A percentile compares a stretch with the other conserved stretches of the same genome.
These are phyloP conservation scores for Epinephelus malabaricus DNA, from an alignment of 2,797 vertebrate genomes.

Conservation along the genomic window DNA sequence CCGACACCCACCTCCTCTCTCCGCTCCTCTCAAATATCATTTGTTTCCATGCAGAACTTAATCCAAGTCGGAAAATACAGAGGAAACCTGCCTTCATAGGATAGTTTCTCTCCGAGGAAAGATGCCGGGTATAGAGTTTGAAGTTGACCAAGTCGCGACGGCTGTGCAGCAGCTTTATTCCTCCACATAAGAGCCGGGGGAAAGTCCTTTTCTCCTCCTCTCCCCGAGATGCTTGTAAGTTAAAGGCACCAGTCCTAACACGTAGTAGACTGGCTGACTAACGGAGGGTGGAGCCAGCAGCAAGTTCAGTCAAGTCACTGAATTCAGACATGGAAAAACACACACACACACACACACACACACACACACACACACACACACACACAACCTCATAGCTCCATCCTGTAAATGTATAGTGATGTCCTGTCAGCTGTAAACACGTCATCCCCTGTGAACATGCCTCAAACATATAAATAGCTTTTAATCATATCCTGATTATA, in stretches of 20 bases:
- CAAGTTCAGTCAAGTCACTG: slow-evolving; percentile 62
- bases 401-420: no score
- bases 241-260: slow-evolving; percentile 71
- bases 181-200: slow-evolving; percentile 31
- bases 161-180: slow-evolving; percentile 6
- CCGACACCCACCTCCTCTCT: slow-evolving; percentile 72
- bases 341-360: no score
- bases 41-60: slow-evolving; percentile 68
- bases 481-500: no score
- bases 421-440: neutral
- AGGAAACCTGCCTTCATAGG: neutral
- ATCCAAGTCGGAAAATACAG: slow-evolving; percentile 46
- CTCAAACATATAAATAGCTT: neutral
- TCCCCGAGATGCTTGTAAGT: slow-evolving; percentile 71
- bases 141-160: slow-evolving; percentile 12
- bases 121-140: neutral
- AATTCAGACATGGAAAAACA: slow-evolving; percentile 40
- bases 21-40: slow-evolving; percentile 67
- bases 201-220: slow-evolving; percentile 42
- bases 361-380: no score
- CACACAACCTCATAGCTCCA: neutral
- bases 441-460: neutral
- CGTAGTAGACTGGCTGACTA: slow-evolving; percentile 70
- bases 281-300: slow-evolving; percentile 82
- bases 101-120: neutral